Conservation (phyloP, 1,140 invertebrate genomes). For the Mactra quadrangularis region DNA sequence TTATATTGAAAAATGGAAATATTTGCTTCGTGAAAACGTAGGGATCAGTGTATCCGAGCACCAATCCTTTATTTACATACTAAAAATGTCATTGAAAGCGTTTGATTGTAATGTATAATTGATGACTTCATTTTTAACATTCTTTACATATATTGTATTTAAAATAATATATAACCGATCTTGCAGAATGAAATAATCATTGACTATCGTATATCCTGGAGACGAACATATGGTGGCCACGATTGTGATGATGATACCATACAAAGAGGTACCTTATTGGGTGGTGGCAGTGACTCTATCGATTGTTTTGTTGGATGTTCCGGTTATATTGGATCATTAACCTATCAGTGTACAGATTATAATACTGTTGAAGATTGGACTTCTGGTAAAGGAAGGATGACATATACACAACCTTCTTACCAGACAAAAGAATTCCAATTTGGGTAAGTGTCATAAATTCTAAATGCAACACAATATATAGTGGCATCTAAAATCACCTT, state of each 20-base stretch:
- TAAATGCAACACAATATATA: neutral
- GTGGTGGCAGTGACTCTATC: neutral
- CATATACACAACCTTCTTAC: neutral
- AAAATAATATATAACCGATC: too few relatives aligned
- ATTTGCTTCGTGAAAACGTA: too few relatives aligned
- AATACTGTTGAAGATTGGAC: slow-evolving; percentile 12
- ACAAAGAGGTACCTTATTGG: neutral
- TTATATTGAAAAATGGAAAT: too few relatives aligned
- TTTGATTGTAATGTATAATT: too few relatives aligned
- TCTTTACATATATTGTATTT: too few relatives aligned
- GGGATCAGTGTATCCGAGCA: too few relatives aligned
- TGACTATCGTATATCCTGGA: slow-evolving; percentile 23
- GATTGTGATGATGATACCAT: slow-evolving; percentile 7
- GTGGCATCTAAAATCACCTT: too few relatives aligned
- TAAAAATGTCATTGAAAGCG: too few relatives aligned
- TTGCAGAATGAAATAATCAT: slow-evolving; percentile 24
- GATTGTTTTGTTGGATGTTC: neutral
- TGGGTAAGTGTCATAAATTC: too few relatives aligned
- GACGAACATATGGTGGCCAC: neutral
- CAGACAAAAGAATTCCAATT: neutral
- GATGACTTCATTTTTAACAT: too few relatives aligned
- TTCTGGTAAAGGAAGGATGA: slow-evolving; percentile 2
- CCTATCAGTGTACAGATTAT: slow-evolving; percentile 22
- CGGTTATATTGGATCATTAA: neutral
- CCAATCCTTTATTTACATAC: too few relatives aligned